Base-by-base conservation (phyloP, 2,797 vertebrate species). In the Choloepus didactylus region DNA sequence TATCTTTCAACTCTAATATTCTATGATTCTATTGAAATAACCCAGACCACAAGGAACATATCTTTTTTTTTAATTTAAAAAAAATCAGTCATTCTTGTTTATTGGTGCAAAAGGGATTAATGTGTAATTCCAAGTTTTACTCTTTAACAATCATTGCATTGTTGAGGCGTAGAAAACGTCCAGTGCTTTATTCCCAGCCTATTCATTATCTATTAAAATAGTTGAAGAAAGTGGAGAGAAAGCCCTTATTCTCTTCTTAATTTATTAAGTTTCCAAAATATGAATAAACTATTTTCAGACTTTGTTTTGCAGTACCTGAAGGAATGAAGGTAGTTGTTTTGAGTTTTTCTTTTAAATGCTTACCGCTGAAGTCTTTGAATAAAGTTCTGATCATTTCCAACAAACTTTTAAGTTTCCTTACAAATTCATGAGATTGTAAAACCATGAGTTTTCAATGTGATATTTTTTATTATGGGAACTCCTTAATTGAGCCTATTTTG, bases 401-500 rank as follows among this genome's bases (percentile, higher is more conserved):
- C 59, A 9, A 87, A 84, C 44, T 62, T 69, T 41, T 67, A 81
- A 46, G 79, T 77, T 91, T 81, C 62, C 89, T 72, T 87, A 90
- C 9, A 86, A 95, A 95, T 95, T 93, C 41, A 76, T 23, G 3
- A 90, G 19, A 9, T 27, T 94, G 9, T 44, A 94, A 90, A 77
- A 96, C 83, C 35, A 31, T 72, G 62, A 83, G 16, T 69, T 88
- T 82, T 82, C 25, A 31, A 69, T 46, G 27, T 46, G 46, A 70
- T 59, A 10, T 83, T 88, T 44, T 89, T 83, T 64, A 66, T 84
- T 87, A 87, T 82, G 49, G 54, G 56, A 87, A 96, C 56, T 27
- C 46, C 79, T 93, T 93, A 64, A 69, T 66, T 88, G n/a, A 85
- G 59, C 76, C 76, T 93, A 10, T 93, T 96, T 93, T 94, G 59